phyloP scores from a whole-genome alignment of 1,140 invertebrate species.

The Thalassaphorura encarpata region DNA sequence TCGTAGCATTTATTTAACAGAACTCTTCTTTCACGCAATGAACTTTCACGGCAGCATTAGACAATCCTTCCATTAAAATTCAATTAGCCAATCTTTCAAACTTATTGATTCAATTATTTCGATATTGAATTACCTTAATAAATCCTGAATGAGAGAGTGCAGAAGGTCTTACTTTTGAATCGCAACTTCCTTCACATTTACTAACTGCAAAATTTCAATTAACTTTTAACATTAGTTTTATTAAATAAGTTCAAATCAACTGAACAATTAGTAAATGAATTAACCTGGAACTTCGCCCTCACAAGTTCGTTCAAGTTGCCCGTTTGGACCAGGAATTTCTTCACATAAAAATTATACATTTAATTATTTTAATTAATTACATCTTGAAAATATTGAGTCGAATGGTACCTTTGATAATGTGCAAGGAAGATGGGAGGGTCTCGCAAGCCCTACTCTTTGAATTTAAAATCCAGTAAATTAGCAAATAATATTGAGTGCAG shows the following conservation, averaged over 20 bases:
- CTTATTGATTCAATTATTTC: not conserved
- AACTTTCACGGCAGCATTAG: conserved; percentile 79
- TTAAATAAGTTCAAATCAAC: not conserved
- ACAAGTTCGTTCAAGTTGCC: conserved; percentile 66
- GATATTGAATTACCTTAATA: conserved; percentile 58
- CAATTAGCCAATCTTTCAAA: not conserved
- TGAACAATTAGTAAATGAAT: not conserved
- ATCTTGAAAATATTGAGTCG: not conserved
- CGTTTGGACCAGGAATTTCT: conserved; percentile 80
- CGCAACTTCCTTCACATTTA: conserved; percentile 62
- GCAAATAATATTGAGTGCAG: too few relatives aligned
- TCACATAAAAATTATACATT: conserved; percentile 7
- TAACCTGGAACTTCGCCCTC: conserved; percentile 69
- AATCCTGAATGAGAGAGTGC: conserved; percentile 77
- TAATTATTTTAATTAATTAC: not conserved
- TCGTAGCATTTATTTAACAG: conserved; percentile 74
- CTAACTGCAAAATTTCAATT: conserved; percentile 32
- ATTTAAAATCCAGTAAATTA: too few relatives aligned
- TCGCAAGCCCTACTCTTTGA: conserved; percentile 50
- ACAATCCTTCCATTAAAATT: conserved; percentile 65
- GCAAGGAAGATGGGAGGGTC: conserved; percentile 65
- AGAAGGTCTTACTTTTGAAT: conserved; percentile 79
- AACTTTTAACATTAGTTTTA: not conserved
- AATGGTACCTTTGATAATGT: conserved; percentile 59
- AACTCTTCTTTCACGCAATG: conserved; percentile 65